Percentiles rank a stretch among this genome's conserved stretches.
Conservation (phyloP, 2,797 vertebrate genomes). For the Molothrus aeneus region DNA sequence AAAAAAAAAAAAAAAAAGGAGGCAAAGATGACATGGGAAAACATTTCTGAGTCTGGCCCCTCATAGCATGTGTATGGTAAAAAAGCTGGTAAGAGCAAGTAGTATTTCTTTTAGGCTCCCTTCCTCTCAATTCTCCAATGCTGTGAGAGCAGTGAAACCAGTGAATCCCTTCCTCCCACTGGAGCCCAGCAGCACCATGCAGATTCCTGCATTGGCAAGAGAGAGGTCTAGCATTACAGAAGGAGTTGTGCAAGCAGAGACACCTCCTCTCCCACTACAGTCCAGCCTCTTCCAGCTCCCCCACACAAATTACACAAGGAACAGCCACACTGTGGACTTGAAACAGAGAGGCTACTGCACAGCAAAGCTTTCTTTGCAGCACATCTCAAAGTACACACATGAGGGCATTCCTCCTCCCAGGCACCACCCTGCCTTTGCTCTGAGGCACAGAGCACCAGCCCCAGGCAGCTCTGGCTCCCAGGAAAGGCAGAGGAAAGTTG, state of each 20-base stretch:
- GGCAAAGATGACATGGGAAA: background rate
- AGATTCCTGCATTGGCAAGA: background rate
- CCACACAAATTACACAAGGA: background rate
- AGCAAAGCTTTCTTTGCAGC: background rate
- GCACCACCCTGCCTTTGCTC: background rate
- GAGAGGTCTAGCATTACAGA: background rate
- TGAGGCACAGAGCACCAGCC: background rate
- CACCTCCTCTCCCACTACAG: background rate
- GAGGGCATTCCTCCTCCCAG: background rate
- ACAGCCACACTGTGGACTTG: fast-evolving
- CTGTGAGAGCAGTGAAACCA: background rate
- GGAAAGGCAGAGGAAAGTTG: background rate
- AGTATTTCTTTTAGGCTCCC: background rate
- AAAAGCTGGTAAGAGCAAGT: background rate
- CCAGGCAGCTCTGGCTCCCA: background rate
- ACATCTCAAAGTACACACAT: background rate
- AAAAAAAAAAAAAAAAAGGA: background rate
- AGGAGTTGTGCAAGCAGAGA: background rate
- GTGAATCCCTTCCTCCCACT: background rate
- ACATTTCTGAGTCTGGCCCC: background rate
- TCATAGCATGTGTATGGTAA: fast-evolving
- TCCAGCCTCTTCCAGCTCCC: background rate
- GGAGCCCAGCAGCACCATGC: background rate
- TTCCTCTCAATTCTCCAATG: background rate
- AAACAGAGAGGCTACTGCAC: background rate